Percentiles rank a stretch among this genome's conserved stretches.
These are phyloP conservation scores for Chrysocyon brachyurus DNA, from an alignment of 2,797 vertebrate genomes.

Conservation along the genomic window DNA sequence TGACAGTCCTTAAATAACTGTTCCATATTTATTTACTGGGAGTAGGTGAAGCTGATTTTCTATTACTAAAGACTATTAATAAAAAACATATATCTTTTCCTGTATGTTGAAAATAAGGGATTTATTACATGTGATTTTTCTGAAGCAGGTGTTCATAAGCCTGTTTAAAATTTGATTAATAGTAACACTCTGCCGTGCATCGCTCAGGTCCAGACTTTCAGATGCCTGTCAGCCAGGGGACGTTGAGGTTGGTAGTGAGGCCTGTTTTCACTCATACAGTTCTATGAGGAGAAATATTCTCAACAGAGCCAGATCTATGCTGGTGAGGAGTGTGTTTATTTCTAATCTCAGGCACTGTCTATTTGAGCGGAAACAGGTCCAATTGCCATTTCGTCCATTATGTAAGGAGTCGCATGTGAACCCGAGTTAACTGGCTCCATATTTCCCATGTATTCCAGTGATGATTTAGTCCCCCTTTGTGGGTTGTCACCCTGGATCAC, in stretches of 20 bases:
- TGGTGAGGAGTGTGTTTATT: background rate
- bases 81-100: background rate
- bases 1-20: background rate
- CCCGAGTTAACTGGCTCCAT: background rate
- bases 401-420: background rate
- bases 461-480: background rate
- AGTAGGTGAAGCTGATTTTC: background rate
- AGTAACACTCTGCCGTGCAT: background rate
- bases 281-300: background rate
- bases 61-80: constrained; percentile 1
- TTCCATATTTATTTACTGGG: constrained; percentile 35
- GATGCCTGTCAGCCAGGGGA: background rate
- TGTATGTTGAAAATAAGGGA: constrained; percentile 43
- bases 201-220: constrained; percentile 1
- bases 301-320: background rate
- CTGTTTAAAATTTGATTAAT: background rate
- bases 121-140: constrained; percentile 40
- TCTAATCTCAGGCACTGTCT: background rate
- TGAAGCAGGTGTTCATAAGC: constrained; percentile 4
- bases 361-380: background rate
- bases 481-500: background rate
- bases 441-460: background rate
- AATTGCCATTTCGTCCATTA: background rate
- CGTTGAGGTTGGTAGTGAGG: background rate
- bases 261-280: background rate